Evolutionary conservation across 1,140 invertebrate genomes (phyloP).

Genomic region (Diabrotica virgifera): DNA sequence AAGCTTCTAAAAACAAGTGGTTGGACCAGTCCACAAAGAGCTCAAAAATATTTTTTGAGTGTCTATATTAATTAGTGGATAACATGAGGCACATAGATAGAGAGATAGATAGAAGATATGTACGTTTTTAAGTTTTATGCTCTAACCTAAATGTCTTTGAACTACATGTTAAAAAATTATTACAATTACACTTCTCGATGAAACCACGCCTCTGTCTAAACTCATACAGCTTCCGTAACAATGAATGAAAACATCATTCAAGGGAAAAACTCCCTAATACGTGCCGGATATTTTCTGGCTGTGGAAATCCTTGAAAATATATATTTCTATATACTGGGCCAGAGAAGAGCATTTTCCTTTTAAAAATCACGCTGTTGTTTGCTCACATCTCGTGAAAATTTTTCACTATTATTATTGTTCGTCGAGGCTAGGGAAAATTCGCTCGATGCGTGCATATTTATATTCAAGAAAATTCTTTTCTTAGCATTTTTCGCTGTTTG

Average conservation of each 20-base stretch:
- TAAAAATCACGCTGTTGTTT: background rate
- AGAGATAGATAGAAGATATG: too few species aligned
- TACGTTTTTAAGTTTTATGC: too few species aligned
- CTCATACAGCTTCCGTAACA: background rate
- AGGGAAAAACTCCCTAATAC: background rate
- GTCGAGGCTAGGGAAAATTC: background rate
- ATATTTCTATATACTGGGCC: background rate
- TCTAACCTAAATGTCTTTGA: too few species aligned
- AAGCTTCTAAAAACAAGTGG: too few species aligned
- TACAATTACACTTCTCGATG: too few species aligned
- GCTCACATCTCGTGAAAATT: background rate
- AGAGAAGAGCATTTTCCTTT: background rate
- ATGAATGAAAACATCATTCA: background rate
- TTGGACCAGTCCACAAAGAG: too few species aligned
- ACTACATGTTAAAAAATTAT: too few species aligned
- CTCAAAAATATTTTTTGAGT: too few species aligned
- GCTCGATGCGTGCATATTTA: background rate
- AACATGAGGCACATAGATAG: too few species aligned
- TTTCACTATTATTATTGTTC: background rate
- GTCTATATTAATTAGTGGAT: too few species aligned
- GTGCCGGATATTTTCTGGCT: background rate
- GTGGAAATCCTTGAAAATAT: conserved; percentile 1
- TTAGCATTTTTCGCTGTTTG: too few species aligned
- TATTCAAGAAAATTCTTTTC: too few species aligned
- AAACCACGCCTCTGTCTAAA: background rate